Conservation (phyloP, 2,888 invertebrate genomes). For the Carabus problematicus region DNA sequence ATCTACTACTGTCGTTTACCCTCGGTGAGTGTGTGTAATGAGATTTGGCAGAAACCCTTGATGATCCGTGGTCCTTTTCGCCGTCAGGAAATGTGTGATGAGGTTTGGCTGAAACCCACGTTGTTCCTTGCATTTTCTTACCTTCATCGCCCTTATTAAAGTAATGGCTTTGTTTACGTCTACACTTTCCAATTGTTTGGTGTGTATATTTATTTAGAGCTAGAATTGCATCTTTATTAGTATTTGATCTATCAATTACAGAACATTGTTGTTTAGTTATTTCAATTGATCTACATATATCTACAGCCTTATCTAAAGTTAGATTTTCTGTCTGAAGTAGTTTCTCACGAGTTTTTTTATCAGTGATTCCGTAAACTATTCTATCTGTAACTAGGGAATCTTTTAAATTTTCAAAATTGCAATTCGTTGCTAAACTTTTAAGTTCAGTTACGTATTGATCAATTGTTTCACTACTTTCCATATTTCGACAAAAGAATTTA, state of each 20-base stretch:
- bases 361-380: constrained; percentile 43
- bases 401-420: too few species aligned
- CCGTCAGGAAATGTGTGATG: too few species aligned
- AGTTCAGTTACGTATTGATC: constrained; percentile 40
- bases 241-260: constrained; percentile 29
- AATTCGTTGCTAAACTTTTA: constrained; percentile 40
- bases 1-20: too few species aligned
- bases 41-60: too few species aligned
- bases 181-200: too few species aligned
- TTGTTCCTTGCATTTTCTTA: too few species aligned
- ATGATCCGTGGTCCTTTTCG: too few species aligned
- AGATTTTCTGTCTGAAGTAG: constrained; percentile 37
- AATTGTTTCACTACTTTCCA: constrained; percentile 27
- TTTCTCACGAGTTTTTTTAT: constrained; percentile 30
- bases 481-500: constrained; percentile 40
- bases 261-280: too few species aligned
- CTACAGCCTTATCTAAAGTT: constrained; percentile 28
- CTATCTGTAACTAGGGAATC: constrained; percentile 44
- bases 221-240: constrained; percentile 34
- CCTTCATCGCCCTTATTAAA: neutral
- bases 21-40: too few species aligned
- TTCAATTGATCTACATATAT: constrained; percentile 41
- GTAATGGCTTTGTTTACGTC: too few species aligned
- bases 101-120: too few species aligned
- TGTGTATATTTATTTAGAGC: constrained; percentile 35